Evolutionary conservation across 2,113 vertebrate species (phyloP), one percentile per base, ranked within the genome.

Genomic region (Ovis canadensis): DNA sequence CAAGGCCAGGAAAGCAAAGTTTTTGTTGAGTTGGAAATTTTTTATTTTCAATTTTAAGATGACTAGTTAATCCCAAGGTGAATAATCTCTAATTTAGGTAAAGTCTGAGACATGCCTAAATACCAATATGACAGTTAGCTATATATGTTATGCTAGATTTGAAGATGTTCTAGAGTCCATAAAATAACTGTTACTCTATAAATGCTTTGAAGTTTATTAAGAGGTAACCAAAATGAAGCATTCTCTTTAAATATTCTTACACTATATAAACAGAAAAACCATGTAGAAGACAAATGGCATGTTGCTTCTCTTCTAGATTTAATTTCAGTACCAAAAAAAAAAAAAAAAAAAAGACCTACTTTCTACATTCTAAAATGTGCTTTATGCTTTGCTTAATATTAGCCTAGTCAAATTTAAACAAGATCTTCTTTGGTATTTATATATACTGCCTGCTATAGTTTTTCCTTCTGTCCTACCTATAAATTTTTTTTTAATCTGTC

Each of bases 21-120:
- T 88, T 84, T 92, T 87, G 71, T 89, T 89, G 43, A 54, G 54
- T 90, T 94, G 27, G 21, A 23, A 45, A 82, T 71, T 97, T 95
- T 97, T 91, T 97, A 54, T 57, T 97, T 96, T 96, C 50, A 84
- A 36, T 93, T 96, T 91, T 91, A 97, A 78, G 88, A 97, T 96
- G 57, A 50, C 55, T 40, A 97, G 95, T 97, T 98, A 98, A 98
- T 98, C 98, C 98, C 98, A 92, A 98, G 21, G 33, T 98, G 96
- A 98, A 78, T 89, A 97, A n/a, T 64, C 57, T 98, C 93, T 96
- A 97, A 98, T 45, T 98, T 97, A 91, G 93, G 89, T 96, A 80
- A 52, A 98, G 85, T 94, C 29, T 94, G 94, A 89, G 74, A 87
- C 81, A 62, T 91, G 71, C 85, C 95, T 96, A 87, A 31, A 31